Conservation (phyloP, 2,113 vertebrate species). For the Gallinago jamesoni region DNA sequence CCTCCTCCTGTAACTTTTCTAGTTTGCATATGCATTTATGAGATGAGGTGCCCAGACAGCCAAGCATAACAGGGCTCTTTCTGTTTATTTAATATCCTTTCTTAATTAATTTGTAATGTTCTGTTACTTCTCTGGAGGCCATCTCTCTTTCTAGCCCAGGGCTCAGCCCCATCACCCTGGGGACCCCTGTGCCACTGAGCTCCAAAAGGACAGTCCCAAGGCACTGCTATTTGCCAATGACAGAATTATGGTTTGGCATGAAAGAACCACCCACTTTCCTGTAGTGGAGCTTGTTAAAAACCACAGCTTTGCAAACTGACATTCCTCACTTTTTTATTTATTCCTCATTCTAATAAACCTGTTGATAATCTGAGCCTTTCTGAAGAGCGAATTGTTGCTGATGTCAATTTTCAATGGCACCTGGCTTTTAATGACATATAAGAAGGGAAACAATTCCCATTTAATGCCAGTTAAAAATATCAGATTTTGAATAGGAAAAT, state of each 20-base stretch:
- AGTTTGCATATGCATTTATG: not conserved
- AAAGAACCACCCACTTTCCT: not conserved
- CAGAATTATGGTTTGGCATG: not conserved
- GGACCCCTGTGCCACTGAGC: not conserved
- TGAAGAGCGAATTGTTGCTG: not conserved
- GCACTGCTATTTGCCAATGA: accelerated
- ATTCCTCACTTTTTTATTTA: not conserved
- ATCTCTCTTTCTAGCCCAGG: not conserved
- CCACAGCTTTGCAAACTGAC: not conserved
- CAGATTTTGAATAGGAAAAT: not conserved
- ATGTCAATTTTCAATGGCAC: not conserved
- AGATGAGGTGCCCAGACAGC: not conserved
- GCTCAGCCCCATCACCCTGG: not conserved
- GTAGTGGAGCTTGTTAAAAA: not conserved
- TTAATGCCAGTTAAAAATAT: not conserved
- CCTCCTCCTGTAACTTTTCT: not conserved
- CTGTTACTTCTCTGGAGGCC: not conserved
- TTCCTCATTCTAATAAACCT: not conserved
- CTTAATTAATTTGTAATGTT: not conserved
- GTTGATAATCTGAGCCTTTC: not conserved
- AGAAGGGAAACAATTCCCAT: not conserved
- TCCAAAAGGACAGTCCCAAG: not conserved
- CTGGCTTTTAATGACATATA: not conserved
- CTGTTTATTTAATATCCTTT: not conserved
- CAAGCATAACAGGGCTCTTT: not conserved